Evolutionary conservation across 2,888 invertebrate species (phyloP).

Genomic region (Chymomyza amoena): DNA sequence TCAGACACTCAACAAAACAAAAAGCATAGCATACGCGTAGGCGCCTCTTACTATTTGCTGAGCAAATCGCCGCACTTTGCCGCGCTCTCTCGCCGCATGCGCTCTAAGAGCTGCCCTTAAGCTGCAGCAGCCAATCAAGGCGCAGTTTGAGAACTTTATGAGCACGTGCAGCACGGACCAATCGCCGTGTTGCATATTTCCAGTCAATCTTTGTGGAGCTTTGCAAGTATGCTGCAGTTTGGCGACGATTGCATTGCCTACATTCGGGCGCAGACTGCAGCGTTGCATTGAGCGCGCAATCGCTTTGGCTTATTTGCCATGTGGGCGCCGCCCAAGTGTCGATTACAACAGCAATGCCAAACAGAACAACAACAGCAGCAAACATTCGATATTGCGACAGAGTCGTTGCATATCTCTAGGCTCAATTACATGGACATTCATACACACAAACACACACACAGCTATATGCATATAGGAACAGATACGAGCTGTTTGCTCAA

Average conservation of each 20-base stretch:
- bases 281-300: slow-evolving; percentile 48
- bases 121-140: slow-evolving; percentile 62
- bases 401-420: slow-evolving; percentile 69
- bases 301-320: slow-evolving; percentile 63
- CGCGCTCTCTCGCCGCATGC: slow-evolving; percentile 58
- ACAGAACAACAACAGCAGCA: slow-evolving; percentile 4
- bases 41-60: slow-evolving; percentile 67
- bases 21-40: slow-evolving; percentile 34
- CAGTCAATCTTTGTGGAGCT: slow-evolving; percentile 16
- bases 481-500: slow-evolving; percentile 56
- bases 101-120: slow-evolving; percentile 68
- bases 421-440: slow-evolving; percentile 46
- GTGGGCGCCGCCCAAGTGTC: slow-evolving; percentile 75
- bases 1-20: slow-evolving; percentile 36
- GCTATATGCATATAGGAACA: background rate
- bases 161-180: slow-evolving; percentile 49
- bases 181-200: slow-evolving; percentile 62
- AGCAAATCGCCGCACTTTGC: slow-evolving; percentile 41
- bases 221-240: slow-evolving; percentile 18
- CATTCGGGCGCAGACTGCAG: slow-evolving; percentile 30
- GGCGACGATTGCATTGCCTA: slow-evolving; percentile 41
- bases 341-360: slow-evolving; percentile 49
- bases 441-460: slow-evolving; percentile 16
- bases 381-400: slow-evolving; percentile 32
- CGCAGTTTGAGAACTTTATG: slow-evolving; percentile 56